Percentiles rank a stretch among this genome's conserved stretches.
phyloP scores from a whole-genome alignment of 2,797 vertebrate genomes.

The Helicolenus hilgendorfi region DNA sequence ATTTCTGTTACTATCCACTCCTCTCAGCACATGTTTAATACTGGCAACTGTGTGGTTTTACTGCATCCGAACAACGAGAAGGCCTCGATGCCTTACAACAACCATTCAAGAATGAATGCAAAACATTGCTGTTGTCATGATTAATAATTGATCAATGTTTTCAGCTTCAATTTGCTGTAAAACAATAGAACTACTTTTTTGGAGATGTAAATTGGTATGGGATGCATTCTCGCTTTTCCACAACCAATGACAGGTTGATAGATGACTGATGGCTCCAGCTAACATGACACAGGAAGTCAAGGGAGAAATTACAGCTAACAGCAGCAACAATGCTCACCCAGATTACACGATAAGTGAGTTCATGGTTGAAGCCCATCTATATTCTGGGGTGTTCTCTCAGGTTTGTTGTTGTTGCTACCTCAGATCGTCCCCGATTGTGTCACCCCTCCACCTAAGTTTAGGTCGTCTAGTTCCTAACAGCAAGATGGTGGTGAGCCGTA shows the following conservation, averaged over 20 bases:
- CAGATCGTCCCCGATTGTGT: background rate
- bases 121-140: background rate
- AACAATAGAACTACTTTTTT: background rate
- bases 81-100: background rate
- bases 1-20: slow-evolving; percentile 4
- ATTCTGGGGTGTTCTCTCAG: slow-evolving; percentile 18
- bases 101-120: background rate
- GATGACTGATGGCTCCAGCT: background rate
- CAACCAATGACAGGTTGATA: background rate
- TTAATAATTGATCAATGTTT: background rate
- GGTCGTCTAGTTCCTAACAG: background rate
- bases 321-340: background rate
- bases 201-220: background rate
- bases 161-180: background rate
- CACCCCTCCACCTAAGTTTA: background rate
- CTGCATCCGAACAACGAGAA: background rate
- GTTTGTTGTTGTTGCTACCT: slow-evolving; percentile 9
- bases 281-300: background rate
- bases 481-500: background rate
- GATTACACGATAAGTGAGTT: background rate
- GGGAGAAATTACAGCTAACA: background rate
- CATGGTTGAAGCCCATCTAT: slow-evolving; percentile 1
- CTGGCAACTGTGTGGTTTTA: background rate
- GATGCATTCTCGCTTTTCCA: background rate
- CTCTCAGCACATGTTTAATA: background rate